Evolutionary conservation across 2,113 vertebrate genomes (phyloP).

Genomic region (Prietella phreatophila): DNA sequence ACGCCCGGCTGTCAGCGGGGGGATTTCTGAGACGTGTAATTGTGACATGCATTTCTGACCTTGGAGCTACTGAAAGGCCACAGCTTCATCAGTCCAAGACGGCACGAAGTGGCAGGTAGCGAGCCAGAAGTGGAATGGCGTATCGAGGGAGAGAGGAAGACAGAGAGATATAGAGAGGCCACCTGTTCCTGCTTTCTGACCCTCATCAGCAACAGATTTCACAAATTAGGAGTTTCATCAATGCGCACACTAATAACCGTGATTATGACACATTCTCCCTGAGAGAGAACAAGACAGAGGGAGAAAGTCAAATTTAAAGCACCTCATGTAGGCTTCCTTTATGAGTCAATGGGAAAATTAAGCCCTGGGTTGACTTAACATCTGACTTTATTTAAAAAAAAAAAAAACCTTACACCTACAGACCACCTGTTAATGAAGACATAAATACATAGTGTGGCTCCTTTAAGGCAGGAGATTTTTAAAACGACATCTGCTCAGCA

Average conservation of each 20-base stretch:
- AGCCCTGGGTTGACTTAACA: neutral
- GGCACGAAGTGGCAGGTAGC: conserved; percentile 15
- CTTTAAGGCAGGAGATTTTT: neutral
- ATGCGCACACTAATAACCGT: conserved; percentile 58
- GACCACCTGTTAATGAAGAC: conserved; percentile 36
- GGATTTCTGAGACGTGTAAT: conserved; percentile 57
- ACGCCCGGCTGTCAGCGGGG: conserved; percentile 49
- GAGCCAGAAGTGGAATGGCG: conserved; percentile 37
- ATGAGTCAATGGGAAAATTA: neutral
- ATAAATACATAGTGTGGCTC: neutral
- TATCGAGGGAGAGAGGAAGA: conserved; percentile 47
- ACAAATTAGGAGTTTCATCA: conserved; percentile 65
- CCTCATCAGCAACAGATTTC: conserved; percentile 60
- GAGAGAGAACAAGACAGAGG: conserved; percentile 15
- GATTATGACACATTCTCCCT: conserved; percentile 53
- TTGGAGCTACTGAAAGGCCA: conserved; percentile 56
- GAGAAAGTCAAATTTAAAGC: conserved; percentile 8
- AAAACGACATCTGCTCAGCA: neutral
- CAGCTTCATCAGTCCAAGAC: conserved; percentile 55
- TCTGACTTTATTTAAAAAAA: neutral
- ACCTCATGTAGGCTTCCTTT: conserved; percentile 24
- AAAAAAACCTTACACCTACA: neutral
- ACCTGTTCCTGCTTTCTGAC: conserved; percentile 73
- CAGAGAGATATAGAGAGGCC: conserved; percentile 50
- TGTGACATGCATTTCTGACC: conserved; percentile 68